Evolutionary conservation across 2,797 vertebrate species (phyloP).

Genomic region (Cossypha polioptera): DNA sequence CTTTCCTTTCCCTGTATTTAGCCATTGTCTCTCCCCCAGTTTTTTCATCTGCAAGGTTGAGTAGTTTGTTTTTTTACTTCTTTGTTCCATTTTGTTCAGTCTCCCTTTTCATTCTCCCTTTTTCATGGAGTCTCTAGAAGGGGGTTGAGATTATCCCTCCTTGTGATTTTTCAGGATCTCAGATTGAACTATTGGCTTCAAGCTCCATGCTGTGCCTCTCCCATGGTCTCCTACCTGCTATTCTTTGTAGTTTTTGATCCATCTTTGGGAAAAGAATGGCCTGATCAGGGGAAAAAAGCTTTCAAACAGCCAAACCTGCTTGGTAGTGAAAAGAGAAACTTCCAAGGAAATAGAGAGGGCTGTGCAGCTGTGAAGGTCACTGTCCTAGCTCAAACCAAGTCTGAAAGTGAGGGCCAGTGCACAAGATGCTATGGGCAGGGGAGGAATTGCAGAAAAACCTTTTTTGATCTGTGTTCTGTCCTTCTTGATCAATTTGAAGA

Average conservation of each 20-base stretch:
- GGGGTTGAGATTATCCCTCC: background rate
- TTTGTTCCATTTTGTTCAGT: background rate
- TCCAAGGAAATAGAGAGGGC: background rate
- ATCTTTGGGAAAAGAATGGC: background rate
- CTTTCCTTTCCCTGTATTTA: background rate
- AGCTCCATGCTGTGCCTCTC: background rate
- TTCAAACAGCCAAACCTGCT: background rate
- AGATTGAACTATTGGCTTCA: background rate
- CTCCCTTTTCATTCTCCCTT: background rate
- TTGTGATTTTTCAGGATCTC: background rate
- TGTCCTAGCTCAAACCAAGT: background rate
- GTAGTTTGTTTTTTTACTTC: background rate
- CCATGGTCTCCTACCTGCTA: background rate
- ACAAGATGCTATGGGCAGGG: background rate
- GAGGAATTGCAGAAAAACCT: background rate
- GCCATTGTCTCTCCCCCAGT: background rate
- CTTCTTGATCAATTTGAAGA: background rate
- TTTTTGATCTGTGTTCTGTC: background rate
- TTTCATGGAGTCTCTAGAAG: background rate
- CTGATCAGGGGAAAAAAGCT: background rate
- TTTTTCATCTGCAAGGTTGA: background rate
- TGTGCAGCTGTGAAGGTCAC: background rate
- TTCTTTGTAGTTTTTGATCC: background rate
- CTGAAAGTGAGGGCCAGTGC: accelerated
- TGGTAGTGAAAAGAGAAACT: background rate